Percentiles rank a stretch among this genome's conserved stretches.
Evolutionary conservation across 1,140 invertebrate species (phyloP).

Genomic region (Lucilia sericata): DNA sequence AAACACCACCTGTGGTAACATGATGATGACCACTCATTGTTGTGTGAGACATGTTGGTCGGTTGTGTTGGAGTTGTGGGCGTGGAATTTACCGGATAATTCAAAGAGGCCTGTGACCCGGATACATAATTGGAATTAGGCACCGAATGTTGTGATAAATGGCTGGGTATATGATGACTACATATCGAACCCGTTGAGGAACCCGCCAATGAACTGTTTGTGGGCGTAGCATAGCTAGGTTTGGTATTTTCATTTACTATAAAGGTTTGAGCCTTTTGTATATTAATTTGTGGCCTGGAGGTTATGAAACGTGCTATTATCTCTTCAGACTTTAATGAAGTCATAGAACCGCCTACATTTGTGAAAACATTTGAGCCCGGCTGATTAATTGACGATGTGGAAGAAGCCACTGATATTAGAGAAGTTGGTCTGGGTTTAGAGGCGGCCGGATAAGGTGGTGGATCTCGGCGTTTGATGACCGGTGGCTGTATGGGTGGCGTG

Average conservation of each 20-base stretch:
- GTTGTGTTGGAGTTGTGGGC: slow-evolving; percentile 46
- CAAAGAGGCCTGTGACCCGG: slow-evolving; percentile 58
- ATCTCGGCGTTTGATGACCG: slow-evolving; percentile 59
- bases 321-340: slow-evolving; percentile 70
- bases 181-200: slow-evolving; percentile 60
- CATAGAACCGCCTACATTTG: slow-evolving; percentile 54
- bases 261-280: slow-evolving; percentile 77
- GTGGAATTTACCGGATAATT: slow-evolving; percentile 40
- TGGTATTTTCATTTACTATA: slow-evolving; percentile 68
- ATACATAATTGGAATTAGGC: slow-evolving; percentile 62
- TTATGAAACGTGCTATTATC: slow-evolving; percentile 75
- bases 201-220: slow-evolving; percentile 60
- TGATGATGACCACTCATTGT: slow-evolving; percentile 22
- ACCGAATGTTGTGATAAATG: slow-evolving; percentile 57
- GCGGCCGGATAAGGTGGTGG: slow-evolving; percentile 72
- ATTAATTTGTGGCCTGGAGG: slow-evolving; percentile 76
- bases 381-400: slow-evolving; percentile 48
- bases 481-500: slow-evolving; percentile 37
- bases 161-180: slow-evolving; percentile 56
- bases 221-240: slow-evolving; percentile 70
- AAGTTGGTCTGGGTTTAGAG: slow-evolving; percentile 67
- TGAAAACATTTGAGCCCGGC: slow-evolving; percentile 37
- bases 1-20: slow-evolving; percentile 42
- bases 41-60: slow-evolving; percentile 38
- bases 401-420: slow-evolving; percentile 61